phyloP scores from a whole-genome alignment of 1,140 invertebrate species.

The Heliconius nattereri region DNA sequence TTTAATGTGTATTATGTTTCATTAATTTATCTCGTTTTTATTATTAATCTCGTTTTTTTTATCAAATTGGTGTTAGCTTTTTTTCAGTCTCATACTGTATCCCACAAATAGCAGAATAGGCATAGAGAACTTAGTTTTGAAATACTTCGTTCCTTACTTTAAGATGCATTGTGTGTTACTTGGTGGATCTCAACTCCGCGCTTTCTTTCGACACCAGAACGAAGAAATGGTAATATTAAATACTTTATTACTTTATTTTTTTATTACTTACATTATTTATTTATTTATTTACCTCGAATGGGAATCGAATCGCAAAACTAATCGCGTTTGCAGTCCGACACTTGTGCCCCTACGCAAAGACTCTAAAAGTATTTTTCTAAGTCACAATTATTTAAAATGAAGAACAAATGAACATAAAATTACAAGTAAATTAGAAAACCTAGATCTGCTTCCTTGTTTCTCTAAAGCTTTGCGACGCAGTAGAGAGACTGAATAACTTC shows the following conservation, averaged over 20 bases:
- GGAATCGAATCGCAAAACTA: no score
- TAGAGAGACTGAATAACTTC: background rate
- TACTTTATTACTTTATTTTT: no score
- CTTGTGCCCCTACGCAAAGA: no score
- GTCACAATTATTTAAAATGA: background rate
- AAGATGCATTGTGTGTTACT: background rate
- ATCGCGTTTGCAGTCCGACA: no score
- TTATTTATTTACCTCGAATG: no score
- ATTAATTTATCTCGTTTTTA: no score
- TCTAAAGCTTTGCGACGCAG: background rate
- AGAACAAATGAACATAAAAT: background rate
- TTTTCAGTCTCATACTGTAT: background rate
- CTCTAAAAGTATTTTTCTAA: background rate
- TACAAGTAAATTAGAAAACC: background rate
- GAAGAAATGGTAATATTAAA: background rate
- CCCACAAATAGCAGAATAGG: background rate
- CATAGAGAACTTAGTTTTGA: background rate
- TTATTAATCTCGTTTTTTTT: no score
- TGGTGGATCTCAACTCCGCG: background rate
- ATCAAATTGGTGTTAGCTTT: no score
- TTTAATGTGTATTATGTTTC: background rate
- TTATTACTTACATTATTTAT: no score
- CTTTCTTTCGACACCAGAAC: no score
- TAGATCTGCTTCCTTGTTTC: constrained; percentile 4
- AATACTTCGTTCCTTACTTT: background rate